Percentiles rank a stretch among this genome's conserved stretches.
Conservation (phyloP, 1,140 invertebrate genomes). For the Macrobrachium rosenbergii region DNA sequence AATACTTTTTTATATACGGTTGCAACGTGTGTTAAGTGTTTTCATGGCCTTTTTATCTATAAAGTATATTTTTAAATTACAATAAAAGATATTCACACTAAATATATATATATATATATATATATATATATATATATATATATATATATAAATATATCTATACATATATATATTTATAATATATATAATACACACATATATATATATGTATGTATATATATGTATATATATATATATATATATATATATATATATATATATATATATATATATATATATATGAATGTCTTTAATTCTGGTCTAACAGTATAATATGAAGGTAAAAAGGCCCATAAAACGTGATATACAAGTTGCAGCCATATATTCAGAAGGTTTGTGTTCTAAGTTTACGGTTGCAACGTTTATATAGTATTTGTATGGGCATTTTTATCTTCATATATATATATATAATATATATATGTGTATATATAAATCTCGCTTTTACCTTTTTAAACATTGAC, state of each 20-base stretch:
- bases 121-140: background rate
- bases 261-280: background rate
- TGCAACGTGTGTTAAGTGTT: no score
- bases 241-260: constrained; percentile 21
- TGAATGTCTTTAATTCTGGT: background rate
- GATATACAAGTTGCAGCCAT: no score
- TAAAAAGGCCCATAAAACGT: no score
- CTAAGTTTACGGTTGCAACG: background rate
- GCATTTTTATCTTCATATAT: background rate
- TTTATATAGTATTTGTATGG: background rate
- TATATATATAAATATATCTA: background rate
- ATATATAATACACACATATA: no score
- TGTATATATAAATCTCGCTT: background rate
- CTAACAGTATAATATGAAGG: no score
- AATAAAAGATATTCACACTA: background rate
- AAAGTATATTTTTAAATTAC: no score
- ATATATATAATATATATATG: background rate
- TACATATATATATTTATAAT: no score
- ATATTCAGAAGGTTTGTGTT: no score
- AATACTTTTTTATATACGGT: no score
- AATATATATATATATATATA: background rate
- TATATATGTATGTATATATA: background rate
- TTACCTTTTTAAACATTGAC: no score
- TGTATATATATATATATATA: background rate
- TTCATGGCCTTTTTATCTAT: no score